Evolutionary conservation across 2,888 invertebrate species (phyloP).

Genomic region (Clusia tigrina): DNA sequence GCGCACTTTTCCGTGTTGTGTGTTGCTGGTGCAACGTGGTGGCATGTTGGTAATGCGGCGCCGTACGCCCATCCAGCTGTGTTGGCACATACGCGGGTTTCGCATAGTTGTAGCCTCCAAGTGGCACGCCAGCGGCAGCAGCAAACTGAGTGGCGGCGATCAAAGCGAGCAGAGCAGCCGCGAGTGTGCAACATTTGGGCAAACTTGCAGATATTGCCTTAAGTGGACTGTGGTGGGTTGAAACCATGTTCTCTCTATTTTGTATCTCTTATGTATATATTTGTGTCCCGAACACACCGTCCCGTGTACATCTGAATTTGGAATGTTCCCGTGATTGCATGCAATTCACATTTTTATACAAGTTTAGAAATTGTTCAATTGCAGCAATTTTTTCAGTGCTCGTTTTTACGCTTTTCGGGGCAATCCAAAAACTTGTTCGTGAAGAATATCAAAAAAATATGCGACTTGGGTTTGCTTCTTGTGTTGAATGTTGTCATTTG

Average conservation of each 20-base stretch:
- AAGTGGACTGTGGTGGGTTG: too few relatives aligned
- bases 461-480: neutral
- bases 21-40: conserved; percentile 7
- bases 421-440: conserved; percentile 1
- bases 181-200: too few relatives aligned
- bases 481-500: too few relatives aligned
- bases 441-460: conserved; percentile 15
- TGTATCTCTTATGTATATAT: neutral
- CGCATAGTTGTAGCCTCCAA: too few relatives aligned
- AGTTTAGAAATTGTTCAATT: neutral
- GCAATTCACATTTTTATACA: conserved; percentile 35
- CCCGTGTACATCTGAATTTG: conserved; percentile 1
- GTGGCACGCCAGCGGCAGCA: too few relatives aligned
- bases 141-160: too few relatives aligned
- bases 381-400: too few relatives aligned
- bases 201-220: neutral
- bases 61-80: neutral
- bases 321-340: conserved; percentile 1
- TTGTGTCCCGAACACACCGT: neutral
- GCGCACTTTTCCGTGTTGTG: conserved; percentile 32
- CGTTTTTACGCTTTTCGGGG: neutral
- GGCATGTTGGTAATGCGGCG: neutral
- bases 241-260: too few relatives aligned
- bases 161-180: too few relatives aligned
- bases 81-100: too few relatives aligned